phyloP scores from a whole-genome alignment of 2,888 invertebrate genomes.

The Diaperis boleti region DNA sequence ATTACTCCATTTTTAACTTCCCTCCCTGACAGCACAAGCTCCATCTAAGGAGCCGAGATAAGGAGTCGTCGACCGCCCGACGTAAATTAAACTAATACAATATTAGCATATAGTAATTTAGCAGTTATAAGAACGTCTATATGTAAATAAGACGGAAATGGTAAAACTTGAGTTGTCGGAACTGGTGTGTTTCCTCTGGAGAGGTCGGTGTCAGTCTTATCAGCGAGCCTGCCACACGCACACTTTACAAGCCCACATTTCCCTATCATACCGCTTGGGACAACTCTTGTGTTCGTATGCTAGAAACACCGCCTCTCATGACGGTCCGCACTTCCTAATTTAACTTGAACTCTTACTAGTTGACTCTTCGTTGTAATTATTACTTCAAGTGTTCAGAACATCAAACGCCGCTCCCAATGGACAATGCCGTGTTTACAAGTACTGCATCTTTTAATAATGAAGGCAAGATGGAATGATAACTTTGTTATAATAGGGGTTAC shows the following conservation, averaged over 20 bases:
- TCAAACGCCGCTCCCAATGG: constrained; percentile 3
- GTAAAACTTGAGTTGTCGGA: constrained; percentile 56
- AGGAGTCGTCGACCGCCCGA: constrained; percentile 27
- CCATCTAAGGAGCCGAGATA: no score
- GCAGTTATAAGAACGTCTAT: constrained; percentile 54
- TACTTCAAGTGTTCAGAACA: constrained; percentile 21
- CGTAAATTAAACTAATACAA: constrained; percentile 48
- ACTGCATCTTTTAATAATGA: constrained; percentile 34
- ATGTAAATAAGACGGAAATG: constrained; percentile 56
- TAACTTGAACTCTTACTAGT: constrained; percentile 35
- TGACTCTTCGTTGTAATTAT: constrained; percentile 30
- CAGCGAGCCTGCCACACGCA: constrained; percentile 56
- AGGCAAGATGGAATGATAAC: constrained; percentile 33
- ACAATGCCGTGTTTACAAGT: constrained; percentile 18
- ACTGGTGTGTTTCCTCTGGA: constrained; percentile 54
- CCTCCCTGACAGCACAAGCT: no score
- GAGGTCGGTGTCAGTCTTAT: constrained; percentile 56
- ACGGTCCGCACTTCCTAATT: constrained; percentile 41
- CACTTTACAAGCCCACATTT: constrained; percentile 56
- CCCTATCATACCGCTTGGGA: constrained; percentile 57
- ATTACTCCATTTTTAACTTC: no score
- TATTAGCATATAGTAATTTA: constrained; percentile 53
- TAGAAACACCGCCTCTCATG: constrained; percentile 16
- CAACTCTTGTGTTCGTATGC: constrained; percentile 49
- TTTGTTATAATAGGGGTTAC: constrained; percentile 36